A percentile compares a stretch with the other conserved stretches of the same genome.
Conservation (phyloP, 2,113 vertebrate genomes). For the Tylochromis polylepis region DNA sequence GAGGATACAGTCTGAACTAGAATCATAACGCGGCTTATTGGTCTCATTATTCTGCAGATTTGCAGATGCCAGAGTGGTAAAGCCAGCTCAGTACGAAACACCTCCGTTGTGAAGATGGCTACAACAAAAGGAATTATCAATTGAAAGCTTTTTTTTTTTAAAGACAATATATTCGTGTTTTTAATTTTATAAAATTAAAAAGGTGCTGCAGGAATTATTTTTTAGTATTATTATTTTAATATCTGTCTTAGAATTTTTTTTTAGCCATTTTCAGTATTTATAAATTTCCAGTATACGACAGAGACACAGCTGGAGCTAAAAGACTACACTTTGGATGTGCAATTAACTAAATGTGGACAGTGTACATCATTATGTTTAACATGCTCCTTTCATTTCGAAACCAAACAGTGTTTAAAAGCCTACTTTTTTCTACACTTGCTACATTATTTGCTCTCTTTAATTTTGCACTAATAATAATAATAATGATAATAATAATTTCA, state of each 20-base stretch:
- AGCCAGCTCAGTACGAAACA: not conserved
- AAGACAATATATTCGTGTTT: not conserved
- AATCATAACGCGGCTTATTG: conserved; percentile 16
- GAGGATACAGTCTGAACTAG: not conserved
- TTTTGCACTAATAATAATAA: not conserved
- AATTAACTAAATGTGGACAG: not conserved
- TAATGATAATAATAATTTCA: not conserved
- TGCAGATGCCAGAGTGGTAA: not conserved
- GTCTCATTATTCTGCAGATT: conserved; percentile 23
- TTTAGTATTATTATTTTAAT: not conserved
- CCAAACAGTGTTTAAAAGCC: not conserved
- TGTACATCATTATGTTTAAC: not conserved
- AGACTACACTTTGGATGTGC: not conserved
- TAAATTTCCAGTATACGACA: not conserved
- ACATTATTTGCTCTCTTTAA: not conserved
- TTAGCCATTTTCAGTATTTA: not conserved
- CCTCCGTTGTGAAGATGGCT: not conserved
- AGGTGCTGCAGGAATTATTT: not conserved
- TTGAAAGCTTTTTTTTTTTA: not conserved
- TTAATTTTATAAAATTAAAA: not conserved
- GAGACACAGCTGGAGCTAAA: not conserved
- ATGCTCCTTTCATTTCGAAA: not conserved
- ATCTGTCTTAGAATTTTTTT: not conserved
- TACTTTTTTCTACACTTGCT: not conserved
- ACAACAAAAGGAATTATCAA: not conserved